phyloP scores from a whole-genome alignment of 2,888 invertebrate species.

The Eilema sororculum region DNA sequence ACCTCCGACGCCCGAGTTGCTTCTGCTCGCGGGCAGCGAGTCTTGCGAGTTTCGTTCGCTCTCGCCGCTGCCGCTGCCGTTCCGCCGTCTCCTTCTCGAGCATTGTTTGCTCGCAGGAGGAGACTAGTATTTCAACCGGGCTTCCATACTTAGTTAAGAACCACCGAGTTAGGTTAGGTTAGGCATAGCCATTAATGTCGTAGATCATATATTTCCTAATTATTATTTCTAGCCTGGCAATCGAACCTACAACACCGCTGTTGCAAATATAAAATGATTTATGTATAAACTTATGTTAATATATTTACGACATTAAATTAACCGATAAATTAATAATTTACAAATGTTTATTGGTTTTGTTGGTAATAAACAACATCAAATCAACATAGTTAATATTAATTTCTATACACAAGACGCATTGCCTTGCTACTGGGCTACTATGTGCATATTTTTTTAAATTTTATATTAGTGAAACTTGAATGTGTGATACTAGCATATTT shows the following conservation, averaged over 20 bases:
- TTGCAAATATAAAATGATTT: not conserved
- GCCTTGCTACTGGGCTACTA: slow-evolving; percentile 5
- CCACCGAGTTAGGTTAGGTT: no score
- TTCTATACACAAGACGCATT: not conserved
- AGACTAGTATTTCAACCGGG: no score
- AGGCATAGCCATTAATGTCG: no score
- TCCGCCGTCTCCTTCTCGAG: no score
- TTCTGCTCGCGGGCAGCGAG: no score
- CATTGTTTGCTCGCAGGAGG: no score
- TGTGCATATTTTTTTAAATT: not conserved
- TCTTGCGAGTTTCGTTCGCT: no score
- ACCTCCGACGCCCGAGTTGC: no score
- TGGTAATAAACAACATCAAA: not conserved
- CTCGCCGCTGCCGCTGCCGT: no score
- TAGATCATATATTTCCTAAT: not conserved
- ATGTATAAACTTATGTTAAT: not conserved
- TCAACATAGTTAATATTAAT: not conserved
- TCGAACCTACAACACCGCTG: not conserved
- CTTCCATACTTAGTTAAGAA: no score
- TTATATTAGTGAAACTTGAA: not conserved
- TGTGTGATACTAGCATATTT: not conserved
- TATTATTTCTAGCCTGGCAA: no score
- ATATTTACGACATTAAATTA: slow-evolving; percentile 4
- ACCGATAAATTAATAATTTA: slow-evolving; percentile 1
- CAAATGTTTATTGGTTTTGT: slow-evolving; percentile 1